Evolutionary conservation across 2,888 invertebrate genomes (phyloP), one percentile per base, ranked within the genome.

Genomic region (Drosophila fulvimacula): DNA sequence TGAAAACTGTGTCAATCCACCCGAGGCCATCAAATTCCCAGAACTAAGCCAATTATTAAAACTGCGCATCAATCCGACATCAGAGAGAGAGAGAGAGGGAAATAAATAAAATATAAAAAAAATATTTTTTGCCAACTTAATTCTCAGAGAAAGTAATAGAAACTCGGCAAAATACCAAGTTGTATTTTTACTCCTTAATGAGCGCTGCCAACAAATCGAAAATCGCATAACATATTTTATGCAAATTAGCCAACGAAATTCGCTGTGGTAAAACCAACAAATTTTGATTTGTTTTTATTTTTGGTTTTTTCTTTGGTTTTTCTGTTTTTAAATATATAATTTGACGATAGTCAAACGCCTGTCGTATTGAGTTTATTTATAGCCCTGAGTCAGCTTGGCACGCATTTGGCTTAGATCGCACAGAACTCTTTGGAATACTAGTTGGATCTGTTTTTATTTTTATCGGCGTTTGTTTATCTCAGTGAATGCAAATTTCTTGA

Each of bases 91-190:
- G n/a, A n/a, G n/a, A n/a, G n/a, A n/a, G n/a, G n/a, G n/a, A n/a
- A n/a, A n/a, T n/a, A n/a, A 27, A 57, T 39, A n/a, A 21, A 57
- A 46, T 0, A 17, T 10, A 39, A 39, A 17, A 39, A 9, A 34
- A 0, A 10, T 17, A 9, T 17, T 39, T 57, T 42, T 53, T 44
- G 55, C 41, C 44, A 68, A n/a, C 27, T 42, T 38, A 52, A 69
- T 77, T 73, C 73, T 81, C 32, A 76, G 83, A 83, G 84, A 85
- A 85, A 89, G 89, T 86, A 75, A 78, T 73, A 78, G 83, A 79
- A 86, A 83, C 69, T 79, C 39, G 39, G 10, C 57, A 64, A 82
- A 84, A 72, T 60, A 30, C 19, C 17, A 57, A 56, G 21, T 30
- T 49, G 17, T 46, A 27, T n/a, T 30, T 48, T 11, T 48, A 48